Base-by-base conservation (phyloP, 2,113 vertebrate genomes). In the Phrynocephalus versicolor region DNA sequence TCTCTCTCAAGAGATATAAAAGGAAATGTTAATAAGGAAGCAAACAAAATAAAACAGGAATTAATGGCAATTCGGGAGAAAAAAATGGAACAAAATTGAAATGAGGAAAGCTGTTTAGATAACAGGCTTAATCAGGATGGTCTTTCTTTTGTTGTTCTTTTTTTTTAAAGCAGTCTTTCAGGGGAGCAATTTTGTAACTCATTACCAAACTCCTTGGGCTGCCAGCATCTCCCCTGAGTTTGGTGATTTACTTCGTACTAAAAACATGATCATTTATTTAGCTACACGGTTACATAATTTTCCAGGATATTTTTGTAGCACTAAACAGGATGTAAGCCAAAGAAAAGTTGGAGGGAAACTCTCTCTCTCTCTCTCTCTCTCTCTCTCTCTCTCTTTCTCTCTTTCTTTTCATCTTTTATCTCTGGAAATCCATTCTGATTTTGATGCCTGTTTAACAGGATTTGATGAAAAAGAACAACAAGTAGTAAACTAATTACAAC, bases 401-500 rank as follows among this genome's bases (percentile, higher is more conserved):
- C 3, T 3, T 1, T 92, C 57, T 30, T 16, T 6, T 1, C 3
- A 1, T 92, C 90, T 92, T 88, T 86, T 84, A 82, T 85, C 88
- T 84, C 79, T 87, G 65, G 89, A 94, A 90, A 94, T 92, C 91
- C 90, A 81, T 89, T 90, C 91, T 89, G 89, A 92, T 94, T 95
- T 90, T 92, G 92, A 94, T 87, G 93, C 85, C 91, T 1, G 75
- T 84, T 93, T 95, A 94, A 92, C 90, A 92, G 89, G 91, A 94
- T 93, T 93, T 95, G 90, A 94, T 95, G 93, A 79, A 79, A 79
- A 79, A 85, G 88, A 89, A 79, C 62, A 85, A 78, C 64, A 93
- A 93, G 91, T 91, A 92, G 93, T 93, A 93, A 93, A 94, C 93
- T 95, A 95, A 95, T 95, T 95, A 94, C 85, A 91, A 82, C 15